These are phyloP conservation scores for Pangasius sanitwongsei DNA, from an alignment of 2,797 vertebrate species.

Conservation along the genomic window DNA sequence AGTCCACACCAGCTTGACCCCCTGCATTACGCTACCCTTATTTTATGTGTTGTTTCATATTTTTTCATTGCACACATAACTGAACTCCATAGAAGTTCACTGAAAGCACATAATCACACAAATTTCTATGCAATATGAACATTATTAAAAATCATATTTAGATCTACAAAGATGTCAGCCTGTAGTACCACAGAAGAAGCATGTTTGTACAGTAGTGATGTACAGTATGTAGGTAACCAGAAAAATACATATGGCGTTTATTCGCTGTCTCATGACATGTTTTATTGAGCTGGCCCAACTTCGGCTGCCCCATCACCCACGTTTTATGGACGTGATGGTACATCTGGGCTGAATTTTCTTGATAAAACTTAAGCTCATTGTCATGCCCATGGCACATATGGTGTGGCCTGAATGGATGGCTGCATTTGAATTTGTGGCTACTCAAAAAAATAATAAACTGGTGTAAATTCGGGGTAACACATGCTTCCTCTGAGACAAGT, in stretches of 20 bases:
- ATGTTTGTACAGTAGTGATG: neutral
- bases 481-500: constrained; percentile 3
- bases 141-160: neutral
- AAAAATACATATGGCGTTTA: neutral
- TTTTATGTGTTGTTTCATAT: neutral
- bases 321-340: neutral
- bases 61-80: neutral
- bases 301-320: neutral
- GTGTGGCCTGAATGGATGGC: neutral
- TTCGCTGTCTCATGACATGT: neutral
- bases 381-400: neutral
- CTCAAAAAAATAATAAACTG: neutral
- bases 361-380: neutral
- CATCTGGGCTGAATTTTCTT: neutral
- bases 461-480: neutral
- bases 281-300: neutral
- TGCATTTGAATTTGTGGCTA: neutral
- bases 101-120: neutral
- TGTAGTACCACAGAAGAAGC: neutral
- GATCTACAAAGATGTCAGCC: neutral
- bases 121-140: neutral
- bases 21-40: neutral
- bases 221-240: neutral
- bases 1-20: neutral
- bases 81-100: neutral